A percentile compares a stretch with the other conserved stretches of the same genome.
These are phyloP conservation scores for Drosophila kuntzei DNA, from an alignment of 2,888 invertebrate species.

Conservation along the genomic window DNA sequence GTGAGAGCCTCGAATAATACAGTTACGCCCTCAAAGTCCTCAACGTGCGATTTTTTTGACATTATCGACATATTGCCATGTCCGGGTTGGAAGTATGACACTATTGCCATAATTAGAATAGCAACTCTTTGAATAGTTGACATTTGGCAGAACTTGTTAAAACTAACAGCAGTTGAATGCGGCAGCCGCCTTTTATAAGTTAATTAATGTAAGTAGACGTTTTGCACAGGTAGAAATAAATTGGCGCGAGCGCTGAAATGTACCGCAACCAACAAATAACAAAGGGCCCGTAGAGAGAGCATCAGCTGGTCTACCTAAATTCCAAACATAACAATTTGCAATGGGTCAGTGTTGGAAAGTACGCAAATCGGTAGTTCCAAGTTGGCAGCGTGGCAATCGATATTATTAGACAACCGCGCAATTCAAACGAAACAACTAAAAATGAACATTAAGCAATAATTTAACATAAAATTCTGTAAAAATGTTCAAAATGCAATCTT, in stretches of 20 bases:
- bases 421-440: no score
- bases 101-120: conserved; percentile 18
- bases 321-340: not conserved
- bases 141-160: conserved; percentile 39
- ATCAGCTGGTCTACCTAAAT: conserved; percentile 16
- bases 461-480: no score
- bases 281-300: conserved; percentile 16
- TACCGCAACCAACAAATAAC: conserved; percentile 2
- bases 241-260: not conserved
- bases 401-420: no score
- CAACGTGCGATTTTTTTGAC: conserved; percentile 93
- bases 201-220: not conserved
- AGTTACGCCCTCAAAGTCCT: conserved; percentile 92
- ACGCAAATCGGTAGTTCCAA: no score
- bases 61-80: conserved; percentile 77
- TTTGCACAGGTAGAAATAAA: conserved; percentile 12
- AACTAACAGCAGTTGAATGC: conserved; percentile 13
- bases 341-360: not conserved
- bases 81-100: conserved; percentile 14
- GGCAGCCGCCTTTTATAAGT: not conserved
- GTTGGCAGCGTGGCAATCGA: no score
- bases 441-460: no score
- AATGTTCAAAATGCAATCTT: no score
- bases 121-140: conserved; percentile 22
- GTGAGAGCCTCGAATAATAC: conserved; percentile 92